These are phyloP conservation scores for Pantherophis vulpinus DNA, from an alignment of 2,797 vertebrate species.

Conservation along the genomic window DNA sequence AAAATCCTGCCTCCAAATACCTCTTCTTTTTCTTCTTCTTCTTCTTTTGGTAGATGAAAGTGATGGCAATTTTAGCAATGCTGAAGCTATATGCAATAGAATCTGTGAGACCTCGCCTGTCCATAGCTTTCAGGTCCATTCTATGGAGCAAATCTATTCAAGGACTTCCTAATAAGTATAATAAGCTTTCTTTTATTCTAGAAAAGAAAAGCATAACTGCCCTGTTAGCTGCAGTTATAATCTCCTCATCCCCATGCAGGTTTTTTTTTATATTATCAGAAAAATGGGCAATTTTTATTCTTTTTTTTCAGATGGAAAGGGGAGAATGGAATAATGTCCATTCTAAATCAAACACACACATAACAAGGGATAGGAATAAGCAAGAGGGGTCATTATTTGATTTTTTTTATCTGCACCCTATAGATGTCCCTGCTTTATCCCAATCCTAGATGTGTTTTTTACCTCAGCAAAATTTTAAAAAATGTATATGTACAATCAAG, in stretches of 20 bases:
- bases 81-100: not conserved
- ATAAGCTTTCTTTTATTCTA: not conserved
- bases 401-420: not conserved
- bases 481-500: not conserved
- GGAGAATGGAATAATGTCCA: not conserved
- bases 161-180: not conserved
- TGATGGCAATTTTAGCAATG: not conserved
- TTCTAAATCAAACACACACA: not conserved
- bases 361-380: not conserved
- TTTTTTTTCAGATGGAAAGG: not conserved
- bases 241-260: not conserved
- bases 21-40: not conserved
- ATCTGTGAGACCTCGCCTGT: not conserved
- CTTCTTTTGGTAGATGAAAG: not conserved
- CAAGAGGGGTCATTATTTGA: not conserved
- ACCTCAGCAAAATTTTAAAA: not conserved
- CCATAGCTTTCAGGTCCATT: not conserved
- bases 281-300: not conserved
- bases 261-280: not conserved
- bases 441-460: not conserved
- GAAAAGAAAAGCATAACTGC: not conserved
- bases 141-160: not conserved
- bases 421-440: not conserved
- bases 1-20: not conserved
- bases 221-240: not conserved